Percentiles rank a stretch among this genome's conserved stretches.
These are phyloP conservation scores for Trichogramma evanescens DNA, from an alignment of 2,888 invertebrate genomes.

Conservation along the genomic window DNA sequence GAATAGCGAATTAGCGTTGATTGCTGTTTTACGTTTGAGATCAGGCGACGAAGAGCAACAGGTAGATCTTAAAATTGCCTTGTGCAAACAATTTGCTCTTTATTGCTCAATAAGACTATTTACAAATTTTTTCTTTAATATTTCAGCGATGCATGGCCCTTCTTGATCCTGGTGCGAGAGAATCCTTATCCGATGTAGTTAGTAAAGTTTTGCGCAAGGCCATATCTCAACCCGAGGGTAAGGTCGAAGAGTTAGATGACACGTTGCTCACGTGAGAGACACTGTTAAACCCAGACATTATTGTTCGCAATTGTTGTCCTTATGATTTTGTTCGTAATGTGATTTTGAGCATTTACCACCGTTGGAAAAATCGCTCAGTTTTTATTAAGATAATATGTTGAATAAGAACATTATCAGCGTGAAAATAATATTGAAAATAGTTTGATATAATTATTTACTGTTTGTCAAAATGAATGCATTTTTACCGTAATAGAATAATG, in stretches of 20 bases:
- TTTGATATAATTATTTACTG: too few relatives aligned
- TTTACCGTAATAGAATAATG: too few relatives aligned
- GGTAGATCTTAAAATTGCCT: conserved; percentile 47
- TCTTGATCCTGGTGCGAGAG: conserved; percentile 81
- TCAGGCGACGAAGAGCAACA: conserved; percentile 66
- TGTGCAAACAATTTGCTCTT: not conserved
- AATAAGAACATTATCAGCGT: too few relatives aligned
- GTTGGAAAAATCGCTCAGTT: conserved; percentile 16
- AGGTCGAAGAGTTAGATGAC: conserved; percentile 88
- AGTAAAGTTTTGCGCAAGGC: conserved; percentile 80
- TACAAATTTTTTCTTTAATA: not conserved
- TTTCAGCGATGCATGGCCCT: conserved; percentile 65
- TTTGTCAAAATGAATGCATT: too few relatives aligned
- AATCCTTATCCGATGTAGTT: conserved; percentile 82
- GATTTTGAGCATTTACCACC: conserved; percentile 19
- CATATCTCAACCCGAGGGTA: conserved; percentile 68
- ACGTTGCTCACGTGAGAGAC: conserved; percentile 73
- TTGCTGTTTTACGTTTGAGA: conserved; percentile 74
- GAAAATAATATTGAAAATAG: too few relatives aligned
- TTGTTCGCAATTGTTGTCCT: conserved; percentile 20
- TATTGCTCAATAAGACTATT: too few relatives aligned
- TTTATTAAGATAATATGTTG: not conserved
- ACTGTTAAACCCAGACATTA: conserved; percentile 18
- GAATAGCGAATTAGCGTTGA: conserved; percentile 86
- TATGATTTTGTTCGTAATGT: conserved; percentile 11